Conservation (phyloP, 2,888 invertebrate species). For the Drosophila leonis region DNA sequence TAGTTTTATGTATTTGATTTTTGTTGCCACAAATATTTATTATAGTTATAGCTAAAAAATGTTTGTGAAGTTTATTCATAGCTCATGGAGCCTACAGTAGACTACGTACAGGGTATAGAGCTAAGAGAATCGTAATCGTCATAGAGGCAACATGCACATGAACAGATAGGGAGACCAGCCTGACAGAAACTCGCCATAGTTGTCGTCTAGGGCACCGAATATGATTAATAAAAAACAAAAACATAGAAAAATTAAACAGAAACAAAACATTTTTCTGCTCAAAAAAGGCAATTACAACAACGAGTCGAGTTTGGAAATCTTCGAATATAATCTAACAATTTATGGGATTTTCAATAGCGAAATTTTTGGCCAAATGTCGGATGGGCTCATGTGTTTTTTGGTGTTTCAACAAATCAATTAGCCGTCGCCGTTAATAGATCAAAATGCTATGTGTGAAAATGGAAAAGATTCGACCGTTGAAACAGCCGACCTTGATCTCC, state of each 20-base stretch:
- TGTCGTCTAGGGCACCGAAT: constrained; percentile 22
- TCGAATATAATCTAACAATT: constrained; percentile 4
- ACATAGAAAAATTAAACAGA: background rate
- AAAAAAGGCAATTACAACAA: constrained; percentile 22
- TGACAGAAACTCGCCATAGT: constrained; percentile 6
- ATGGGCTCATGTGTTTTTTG: background rate
- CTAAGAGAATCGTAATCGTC: no score
- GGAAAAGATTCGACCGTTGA: background rate
- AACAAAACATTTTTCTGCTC: background rate
- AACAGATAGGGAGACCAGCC: no score
- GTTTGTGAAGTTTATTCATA: no score
- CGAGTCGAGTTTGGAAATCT: constrained; percentile 7
- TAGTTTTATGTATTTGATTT: no score
- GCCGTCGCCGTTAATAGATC: constrained; percentile 34
- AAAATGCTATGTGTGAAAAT: constrained; percentile 28
- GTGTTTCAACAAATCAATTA: constrained; percentile 41
- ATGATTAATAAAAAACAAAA: constrained; percentile 26
- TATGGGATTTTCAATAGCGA: background rate
- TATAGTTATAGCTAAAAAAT: no score
- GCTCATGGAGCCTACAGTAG: no score
- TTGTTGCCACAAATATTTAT: no score
- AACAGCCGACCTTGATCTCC: constrained; percentile 28
- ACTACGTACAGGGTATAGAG: no score
- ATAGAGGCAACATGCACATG: no score
- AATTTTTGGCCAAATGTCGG: constrained; percentile 14